Base-by-base conservation (phyloP, 1,140 invertebrate species). In the Aethina tumida region DNA sequence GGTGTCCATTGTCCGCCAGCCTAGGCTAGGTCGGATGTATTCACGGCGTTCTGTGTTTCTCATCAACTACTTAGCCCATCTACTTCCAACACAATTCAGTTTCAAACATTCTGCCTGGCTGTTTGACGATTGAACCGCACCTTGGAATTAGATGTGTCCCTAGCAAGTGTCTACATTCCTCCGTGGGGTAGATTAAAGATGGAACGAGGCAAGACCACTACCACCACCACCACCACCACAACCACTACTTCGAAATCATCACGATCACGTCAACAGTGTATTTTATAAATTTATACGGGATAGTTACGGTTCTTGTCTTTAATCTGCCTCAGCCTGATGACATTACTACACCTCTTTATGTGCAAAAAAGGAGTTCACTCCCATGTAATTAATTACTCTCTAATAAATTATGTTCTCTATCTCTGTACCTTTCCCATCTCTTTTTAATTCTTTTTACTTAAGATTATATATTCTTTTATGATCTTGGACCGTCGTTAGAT, bases 11-110 rank as follows among this genome's bases (percentile, higher is more conserved):
- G 53, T 55, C 55, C 55, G 55, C 53, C 56, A 55, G 53, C 45
- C 56, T 56, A 55, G 50, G 50, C 51, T 34, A 47, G 45, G 39
- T 45, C 40, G 50, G 44, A 49, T 52, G 46, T 45, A 41, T 44
- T 47, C 45, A 47, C 41, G 39, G 29, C 36, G 39, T 40, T 44
- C 41, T 45, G 37, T 41, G 35, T 50, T 39, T 42, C 37, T 46
- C 38, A 46, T 42, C 20, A 38, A n/a, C 8, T 25, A 37, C 17
- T 22, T 26, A 41, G 16, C 24, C 13, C 20, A 10, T 38, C 7
- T 7, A 24, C 7, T n/a, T 24, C 6, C n/a, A n/a, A 24, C n/a
- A n/a, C 6, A 24, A n/a, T 24, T 7, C 7, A 24, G 22, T 24
- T 24, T 24, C n/a, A 24, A 24, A 7, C 6, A 7, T 24, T 24